These are phyloP conservation scores for Dendroctonus ponderosae DNA, from an alignment of 1,140 invertebrate species.

Conservation along the genomic window DNA sequence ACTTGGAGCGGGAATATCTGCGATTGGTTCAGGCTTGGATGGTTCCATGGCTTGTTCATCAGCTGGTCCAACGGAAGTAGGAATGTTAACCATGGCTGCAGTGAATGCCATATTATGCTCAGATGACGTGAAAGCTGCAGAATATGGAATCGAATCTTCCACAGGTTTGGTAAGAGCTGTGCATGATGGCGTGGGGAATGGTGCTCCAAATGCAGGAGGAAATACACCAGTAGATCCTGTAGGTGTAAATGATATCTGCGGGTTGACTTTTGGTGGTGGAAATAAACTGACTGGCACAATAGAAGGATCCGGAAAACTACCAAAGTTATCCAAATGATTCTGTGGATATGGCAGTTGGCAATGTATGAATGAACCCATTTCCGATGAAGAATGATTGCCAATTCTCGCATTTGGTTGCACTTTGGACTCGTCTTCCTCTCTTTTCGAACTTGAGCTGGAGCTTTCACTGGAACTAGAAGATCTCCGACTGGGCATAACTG, in stretches of 20 bases:
- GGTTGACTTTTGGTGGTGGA: conserved; percentile 55
- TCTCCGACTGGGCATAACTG: conserved; percentile 64
- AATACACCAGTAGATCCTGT: conserved; percentile 60
- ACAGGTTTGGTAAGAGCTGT: conserved; percentile 58
- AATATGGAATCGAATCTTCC: conserved; percentile 54
- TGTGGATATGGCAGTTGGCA: conserved; percentile 46
- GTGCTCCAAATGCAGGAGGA: conserved; percentile 59
- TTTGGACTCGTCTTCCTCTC: conserved; percentile 49
- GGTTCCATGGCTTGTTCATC: conserved; percentile 41
- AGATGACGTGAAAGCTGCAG: conserved; percentile 73
- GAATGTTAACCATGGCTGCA: conserved; percentile 66
- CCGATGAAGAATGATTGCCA: conserved; percentile 51
- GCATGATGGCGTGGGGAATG: conserved; percentile 57
- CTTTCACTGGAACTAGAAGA: conserved; percentile 58
- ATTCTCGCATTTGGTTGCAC: conserved; percentile 42
- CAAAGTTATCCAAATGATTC: conserved; percentile 52
- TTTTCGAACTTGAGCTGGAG: conserved; percentile 53
- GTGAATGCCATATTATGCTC: conserved; percentile 75
- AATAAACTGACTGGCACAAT: conserved; percentile 54
- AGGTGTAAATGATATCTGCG: conserved; percentile 63
- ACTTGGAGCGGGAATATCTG: conserved; percentile 28
- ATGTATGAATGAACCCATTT: conserved; percentile 53
- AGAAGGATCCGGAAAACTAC: conserved; percentile 54
- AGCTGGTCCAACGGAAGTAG: conserved; percentile 44
- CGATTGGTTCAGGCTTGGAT: conserved; percentile 32